Conservation (phyloP, 2,113 vertebrate species). For the Cinclus cinclus region DNA sequence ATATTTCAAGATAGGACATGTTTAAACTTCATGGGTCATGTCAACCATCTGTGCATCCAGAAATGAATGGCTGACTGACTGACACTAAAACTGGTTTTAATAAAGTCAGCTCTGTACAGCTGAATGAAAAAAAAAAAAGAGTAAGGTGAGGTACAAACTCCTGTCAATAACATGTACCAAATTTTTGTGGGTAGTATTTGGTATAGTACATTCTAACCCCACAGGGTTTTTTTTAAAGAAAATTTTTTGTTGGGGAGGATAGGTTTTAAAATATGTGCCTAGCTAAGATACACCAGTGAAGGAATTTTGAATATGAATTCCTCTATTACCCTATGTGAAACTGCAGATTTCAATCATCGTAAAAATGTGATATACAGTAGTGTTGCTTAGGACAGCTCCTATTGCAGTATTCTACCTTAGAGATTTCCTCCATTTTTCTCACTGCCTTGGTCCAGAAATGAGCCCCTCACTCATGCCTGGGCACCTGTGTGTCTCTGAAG, state of each 20-base stretch:
- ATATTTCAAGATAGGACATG: neutral
- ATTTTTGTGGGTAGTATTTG: neutral
- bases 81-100: neutral
- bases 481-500: neutral
- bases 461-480: neutral
- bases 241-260: neutral
- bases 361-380: neutral
- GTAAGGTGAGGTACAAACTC: neutral
- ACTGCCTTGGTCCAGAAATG: neutral
- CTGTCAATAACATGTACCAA: neutral
- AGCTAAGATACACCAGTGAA: neutral
- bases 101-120: neutral
- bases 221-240: neutral
- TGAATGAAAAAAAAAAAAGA: neutral
- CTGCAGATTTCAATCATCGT: neutral
- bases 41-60: neutral
- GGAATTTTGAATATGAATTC: neutral
- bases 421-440: neutral
- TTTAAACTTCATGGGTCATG: neutral
- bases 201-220: neutral
- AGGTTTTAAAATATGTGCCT: neutral
- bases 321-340: neutral
- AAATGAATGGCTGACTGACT: rapidly evolving
- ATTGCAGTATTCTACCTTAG: neutral
- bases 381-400: neutral